Conservation (phyloP, 2,113 vertebrate species). For the Apteryx mantelli region DNA sequence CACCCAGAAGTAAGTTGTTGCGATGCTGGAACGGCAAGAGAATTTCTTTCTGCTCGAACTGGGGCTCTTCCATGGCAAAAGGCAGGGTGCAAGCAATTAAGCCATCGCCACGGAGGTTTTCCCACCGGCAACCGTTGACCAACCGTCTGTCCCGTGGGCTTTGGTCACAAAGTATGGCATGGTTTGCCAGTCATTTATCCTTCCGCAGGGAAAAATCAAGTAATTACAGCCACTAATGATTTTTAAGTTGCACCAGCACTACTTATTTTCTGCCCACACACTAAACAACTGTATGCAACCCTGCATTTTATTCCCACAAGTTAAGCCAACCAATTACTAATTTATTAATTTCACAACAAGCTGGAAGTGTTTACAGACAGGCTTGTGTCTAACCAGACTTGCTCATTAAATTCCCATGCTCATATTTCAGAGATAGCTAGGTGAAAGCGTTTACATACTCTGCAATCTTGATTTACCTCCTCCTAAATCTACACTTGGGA, state of each 20-base stretch:
- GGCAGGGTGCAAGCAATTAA: background rate
- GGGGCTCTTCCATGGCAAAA: background rate
- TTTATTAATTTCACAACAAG: conserved; percentile 7
- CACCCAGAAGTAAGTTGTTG: background rate
- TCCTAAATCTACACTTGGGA: accelerated
- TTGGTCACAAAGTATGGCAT: background rate
- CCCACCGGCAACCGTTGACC: background rate
- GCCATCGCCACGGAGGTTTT: accelerated
- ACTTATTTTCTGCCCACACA: background rate
- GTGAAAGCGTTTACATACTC: background rate
- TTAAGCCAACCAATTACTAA: conserved; percentile 1
- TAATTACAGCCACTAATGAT: background rate
- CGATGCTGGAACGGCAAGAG: accelerated
- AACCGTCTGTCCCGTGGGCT: background rate
- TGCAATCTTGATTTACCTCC: accelerated
- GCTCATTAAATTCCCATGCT: background rate
- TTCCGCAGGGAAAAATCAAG: background rate
- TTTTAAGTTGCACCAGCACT: background rate
- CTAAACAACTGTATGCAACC: background rate
- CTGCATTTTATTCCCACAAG: background rate
- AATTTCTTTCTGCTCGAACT: background rate
- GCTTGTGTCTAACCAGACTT: background rate
- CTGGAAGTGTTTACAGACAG: background rate
- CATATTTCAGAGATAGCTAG: background rate
- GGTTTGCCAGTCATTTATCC: background rate